phyloP scores from a whole-genome alignment of 2,113 vertebrate species.

The Paradoxurus hermaphroditus region DNA sequence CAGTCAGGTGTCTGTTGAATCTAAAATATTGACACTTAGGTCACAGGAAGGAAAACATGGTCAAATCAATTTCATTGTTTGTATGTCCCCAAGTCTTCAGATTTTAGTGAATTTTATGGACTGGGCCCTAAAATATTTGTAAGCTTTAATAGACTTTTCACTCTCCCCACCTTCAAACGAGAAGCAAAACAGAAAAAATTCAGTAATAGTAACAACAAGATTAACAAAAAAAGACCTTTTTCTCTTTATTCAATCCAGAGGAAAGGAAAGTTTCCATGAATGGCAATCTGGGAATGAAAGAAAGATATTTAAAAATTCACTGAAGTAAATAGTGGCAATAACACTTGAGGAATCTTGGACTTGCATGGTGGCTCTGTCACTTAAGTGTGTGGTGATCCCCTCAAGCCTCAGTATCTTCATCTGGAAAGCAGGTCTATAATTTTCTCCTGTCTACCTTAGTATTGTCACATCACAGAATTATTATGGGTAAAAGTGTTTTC shows the following conservation, averaged over 20 bases:
- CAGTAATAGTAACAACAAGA: not conserved
- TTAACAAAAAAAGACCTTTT: not conserved
- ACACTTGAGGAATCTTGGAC: not conserved
- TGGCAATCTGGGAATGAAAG: not conserved
- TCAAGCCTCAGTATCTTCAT: not conserved
- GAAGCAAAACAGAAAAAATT: not conserved
- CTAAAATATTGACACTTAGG: not conserved
- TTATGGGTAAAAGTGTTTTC: not conserved
- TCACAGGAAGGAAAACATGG: not conserved
- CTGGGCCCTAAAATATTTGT: not conserved
- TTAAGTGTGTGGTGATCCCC: not conserved
- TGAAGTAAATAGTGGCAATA: not conserved
- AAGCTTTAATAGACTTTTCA: not conserved
- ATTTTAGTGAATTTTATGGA: not conserved
- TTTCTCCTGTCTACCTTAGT: not conserved
- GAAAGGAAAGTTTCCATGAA: not conserved
- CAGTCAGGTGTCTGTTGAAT: not conserved
- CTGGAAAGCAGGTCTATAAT: not conserved
- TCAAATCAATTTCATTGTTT: not conserved
- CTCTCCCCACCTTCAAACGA: not conserved
- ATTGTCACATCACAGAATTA: not conserved
- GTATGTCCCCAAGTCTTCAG: not conserved
- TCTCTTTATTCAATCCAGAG: not conserved
- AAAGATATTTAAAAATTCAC: not conserved
- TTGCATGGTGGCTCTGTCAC: not conserved